Conservation (phyloP, 2,113 vertebrate species). For the Struthio camelus region DNA sequence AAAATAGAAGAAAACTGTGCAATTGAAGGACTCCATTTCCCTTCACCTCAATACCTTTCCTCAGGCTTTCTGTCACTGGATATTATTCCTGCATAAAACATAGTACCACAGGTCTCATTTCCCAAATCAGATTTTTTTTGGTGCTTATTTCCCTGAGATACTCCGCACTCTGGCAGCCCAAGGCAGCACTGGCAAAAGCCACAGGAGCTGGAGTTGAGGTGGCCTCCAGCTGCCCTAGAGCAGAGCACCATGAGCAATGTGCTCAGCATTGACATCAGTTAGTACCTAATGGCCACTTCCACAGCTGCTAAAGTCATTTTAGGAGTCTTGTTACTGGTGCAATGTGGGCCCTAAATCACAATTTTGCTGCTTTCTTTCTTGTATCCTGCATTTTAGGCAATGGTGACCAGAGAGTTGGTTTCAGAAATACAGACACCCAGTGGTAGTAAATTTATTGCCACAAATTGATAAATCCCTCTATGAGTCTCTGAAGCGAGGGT, state of each 20-base stretch:
- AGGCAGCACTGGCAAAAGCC: background rate
- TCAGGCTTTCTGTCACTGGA: background rate
- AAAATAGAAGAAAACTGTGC: background rate
- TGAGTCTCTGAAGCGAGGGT: background rate
- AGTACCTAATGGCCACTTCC: background rate
- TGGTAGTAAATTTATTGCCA: background rate
- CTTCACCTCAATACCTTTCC: background rate
- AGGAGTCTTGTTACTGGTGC: background rate
- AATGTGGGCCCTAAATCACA: background rate
- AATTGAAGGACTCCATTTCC: background rate
- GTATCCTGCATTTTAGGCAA: background rate
- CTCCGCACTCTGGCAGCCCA: background rate
- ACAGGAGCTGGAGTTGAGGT: rapidly evolving
- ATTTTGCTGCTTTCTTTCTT: background rate
- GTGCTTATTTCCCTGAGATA: background rate
- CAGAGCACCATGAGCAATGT: background rate
- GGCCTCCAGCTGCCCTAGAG: background rate
- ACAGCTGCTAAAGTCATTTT: background rate
- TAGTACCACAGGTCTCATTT: background rate
- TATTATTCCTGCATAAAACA: background rate
- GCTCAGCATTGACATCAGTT: background rate
- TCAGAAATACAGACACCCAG: rapidly evolving
- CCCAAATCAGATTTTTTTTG: background rate
- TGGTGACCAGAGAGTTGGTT: background rate
- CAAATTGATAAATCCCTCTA: background rate